Percentiles rank a stretch among this genome's conserved stretches.
These are phyloP conservation scores for Astreopora myriophthalma DNA, from an alignment of 64 coral and sea anemone genomes.

Conservation along the genomic window DNA sequence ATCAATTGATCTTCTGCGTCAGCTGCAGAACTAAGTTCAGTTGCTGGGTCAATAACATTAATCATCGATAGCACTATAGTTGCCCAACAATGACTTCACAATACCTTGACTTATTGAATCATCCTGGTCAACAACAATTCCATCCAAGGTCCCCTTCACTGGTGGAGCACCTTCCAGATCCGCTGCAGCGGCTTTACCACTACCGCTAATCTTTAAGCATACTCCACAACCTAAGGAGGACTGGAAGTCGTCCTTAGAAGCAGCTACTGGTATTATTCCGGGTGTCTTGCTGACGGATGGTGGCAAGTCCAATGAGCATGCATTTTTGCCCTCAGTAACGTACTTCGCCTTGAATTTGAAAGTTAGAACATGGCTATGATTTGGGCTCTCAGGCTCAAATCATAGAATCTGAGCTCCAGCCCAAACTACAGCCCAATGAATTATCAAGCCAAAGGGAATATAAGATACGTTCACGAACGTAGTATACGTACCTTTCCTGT, in stretches of 20 bases:
- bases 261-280: constrained; percentile 36
- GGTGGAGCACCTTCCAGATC: constrained; percentile 14
- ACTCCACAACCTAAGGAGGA: constrained; percentile 69
- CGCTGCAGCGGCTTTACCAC: constrained; percentile 21
- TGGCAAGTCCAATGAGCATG: constrained; percentile 64
- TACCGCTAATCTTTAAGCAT: constrained; percentile 53
- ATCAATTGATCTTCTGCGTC: too few relatives aligned
- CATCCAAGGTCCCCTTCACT: constrained; percentile 2
- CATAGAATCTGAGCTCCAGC: too few relatives aligned
- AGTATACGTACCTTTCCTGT: constrained; percentile 39
- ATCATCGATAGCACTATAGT: too few relatives aligned
- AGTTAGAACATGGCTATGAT: neutral
- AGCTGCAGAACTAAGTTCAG: too few relatives aligned
- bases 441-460: too few relatives aligned
- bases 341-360: constrained; percentile 53
- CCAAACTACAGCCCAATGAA: neutral
- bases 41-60: too few relatives aligned
- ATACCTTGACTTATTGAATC: constrained; percentile 31
- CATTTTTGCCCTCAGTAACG: constrained; percentile 48
- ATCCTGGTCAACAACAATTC: constrained; percentile 30
- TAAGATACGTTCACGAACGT: neutral
- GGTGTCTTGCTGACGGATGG: constrained; percentile 19
- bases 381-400: too few relatives aligned
- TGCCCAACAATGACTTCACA: too few relatives aligned
- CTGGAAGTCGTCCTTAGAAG: constrained; percentile 36